Evolutionary conservation across 2,113 vertebrate species (phyloP), one percentile per base, ranked within the genome.

Genomic region (Neodontobutis hainanensis): DNA sequence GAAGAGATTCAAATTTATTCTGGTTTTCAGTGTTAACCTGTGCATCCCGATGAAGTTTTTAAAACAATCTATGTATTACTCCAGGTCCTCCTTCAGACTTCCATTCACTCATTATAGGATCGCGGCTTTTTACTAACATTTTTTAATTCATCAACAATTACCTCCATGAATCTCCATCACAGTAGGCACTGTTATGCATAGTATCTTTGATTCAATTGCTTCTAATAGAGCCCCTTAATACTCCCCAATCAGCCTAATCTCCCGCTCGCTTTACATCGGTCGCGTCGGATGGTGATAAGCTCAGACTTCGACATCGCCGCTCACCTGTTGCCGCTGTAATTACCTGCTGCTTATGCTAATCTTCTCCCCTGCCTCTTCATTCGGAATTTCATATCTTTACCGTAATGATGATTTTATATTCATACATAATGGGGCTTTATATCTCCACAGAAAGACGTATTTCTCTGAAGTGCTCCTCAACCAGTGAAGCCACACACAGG

Each of bases 341-440:
- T 52, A 52, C 50, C 50, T 32, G 19, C 50, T 52, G 50, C 50
- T 55, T 55, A 38, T 38, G 52, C 52, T 36, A 55, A 55, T 55
- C 12, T 7, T 32, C 52, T n/a, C 35, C 52, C 34, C 11, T n/a
- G 52, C 32, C 52, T 55, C 52, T 38, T 36, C 32, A 55, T 32
- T 38, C 52, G 9, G 52, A 6, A 38, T 14, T 34, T 55, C 52
- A 38, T 38, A 55, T 36, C 7, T 55, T 36, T 55, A 36, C 35
- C 36, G 32, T 55, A 55, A 55, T 38, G 32, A n/a, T 55, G 52
- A 36, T 55, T 55, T 55, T 36, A 55, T 55, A 35, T 55, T 55
- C 49, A 51, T 51, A 51, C 16, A 8, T 34, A 7, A 9, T 4
- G 11, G 6, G 34, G 11, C 8, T 36, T 11, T n/a, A 34, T 8